Percentiles rank a stretch among this genome's conserved stretches.
phyloP scores from a whole-genome alignment of 2,113 vertebrate species.

The Phylloscopus whistleri region DNA sequence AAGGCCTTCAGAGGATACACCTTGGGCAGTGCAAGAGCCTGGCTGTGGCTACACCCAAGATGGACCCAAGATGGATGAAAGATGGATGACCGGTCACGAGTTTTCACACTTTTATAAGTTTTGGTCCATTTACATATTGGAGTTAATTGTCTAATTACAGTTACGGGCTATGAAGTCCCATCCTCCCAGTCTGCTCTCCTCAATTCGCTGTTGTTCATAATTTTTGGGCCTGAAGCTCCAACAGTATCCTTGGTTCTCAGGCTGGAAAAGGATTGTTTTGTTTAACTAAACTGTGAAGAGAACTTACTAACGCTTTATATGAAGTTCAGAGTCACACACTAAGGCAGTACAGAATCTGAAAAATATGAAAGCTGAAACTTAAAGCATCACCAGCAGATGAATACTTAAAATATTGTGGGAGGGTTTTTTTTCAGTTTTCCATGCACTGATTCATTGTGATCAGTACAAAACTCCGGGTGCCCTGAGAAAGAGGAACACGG shows the following conservation, averaged over 20 bases:
- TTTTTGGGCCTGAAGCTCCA: background rate
- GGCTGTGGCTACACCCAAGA: background rate
- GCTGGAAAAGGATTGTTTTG: background rate
- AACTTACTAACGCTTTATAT: background rate
- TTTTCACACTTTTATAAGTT: background rate
- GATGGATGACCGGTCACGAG: background rate
- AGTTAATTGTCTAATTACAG: background rate
- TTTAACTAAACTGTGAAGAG: background rate
- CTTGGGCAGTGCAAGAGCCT: background rate
- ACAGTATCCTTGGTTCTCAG: background rate
- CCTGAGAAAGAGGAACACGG: background rate
- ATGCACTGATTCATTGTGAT: background rate
- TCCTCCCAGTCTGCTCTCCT: background rate
- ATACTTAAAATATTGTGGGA: background rate
- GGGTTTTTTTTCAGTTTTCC: background rate
- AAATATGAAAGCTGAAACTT: background rate
- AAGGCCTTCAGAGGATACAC: background rate
- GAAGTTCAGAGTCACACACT: background rate
- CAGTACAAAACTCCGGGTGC: background rate
- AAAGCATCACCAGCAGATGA: slow-evolving; percentile 4
- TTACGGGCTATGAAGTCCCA: background rate
- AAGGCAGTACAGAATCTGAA: background rate
- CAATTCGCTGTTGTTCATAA: background rate
- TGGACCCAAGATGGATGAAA: background rate
- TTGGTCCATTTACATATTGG: background rate